Evolutionary conservation across 2,888 invertebrate species (phyloP), one percentile per base, ranked within the genome.

Genomic region (Pteria penguin): DNA sequence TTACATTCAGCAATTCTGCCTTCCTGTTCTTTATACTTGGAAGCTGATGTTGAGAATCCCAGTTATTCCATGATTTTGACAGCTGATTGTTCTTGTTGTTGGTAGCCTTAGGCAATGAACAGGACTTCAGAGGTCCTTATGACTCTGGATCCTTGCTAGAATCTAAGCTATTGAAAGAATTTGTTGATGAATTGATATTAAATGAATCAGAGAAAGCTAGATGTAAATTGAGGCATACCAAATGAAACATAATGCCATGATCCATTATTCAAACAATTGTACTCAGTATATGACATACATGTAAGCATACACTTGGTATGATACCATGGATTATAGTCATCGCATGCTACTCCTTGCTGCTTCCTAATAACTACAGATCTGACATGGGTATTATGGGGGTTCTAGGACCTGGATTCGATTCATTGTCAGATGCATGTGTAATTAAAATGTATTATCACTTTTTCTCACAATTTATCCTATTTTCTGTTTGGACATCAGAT

Each of bases 171-270:
- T 22, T 18, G 57, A 22, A 24, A n/a, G 31, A 26, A 8, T 14
- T 26, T n/a, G n/a, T n/a, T 24, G 26, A 26, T 8, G 27, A 4
- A 4, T 14, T 24, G 26, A 27, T 11, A 8, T 61, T 29, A 4
- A n/a, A 26, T 36, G 5, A 5, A 36, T 69, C 69, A 58, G 58
- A 69, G 2, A 69, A 24, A 32, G n/a, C 14, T 33, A 4, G 58
- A 24, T 4, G 58, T 14, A 27, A 69, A 69, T 26, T 68, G 52
- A 11, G 68, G 68, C 55, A 68, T 55, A 22, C 68, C 68, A 68
- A 54, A 57, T 4, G 4, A 31, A 14, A 18, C 26, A 57, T 58
- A 69, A 3, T 32, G 33, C 69, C 69, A 69, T 18, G 58, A 58
- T 1, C 57, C 36, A 60, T 69, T 69, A n/a, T 32, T 33, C 3